Conservation (phyloP, 2,888 invertebrate species). For the Drosophila kuntzei region DNA sequence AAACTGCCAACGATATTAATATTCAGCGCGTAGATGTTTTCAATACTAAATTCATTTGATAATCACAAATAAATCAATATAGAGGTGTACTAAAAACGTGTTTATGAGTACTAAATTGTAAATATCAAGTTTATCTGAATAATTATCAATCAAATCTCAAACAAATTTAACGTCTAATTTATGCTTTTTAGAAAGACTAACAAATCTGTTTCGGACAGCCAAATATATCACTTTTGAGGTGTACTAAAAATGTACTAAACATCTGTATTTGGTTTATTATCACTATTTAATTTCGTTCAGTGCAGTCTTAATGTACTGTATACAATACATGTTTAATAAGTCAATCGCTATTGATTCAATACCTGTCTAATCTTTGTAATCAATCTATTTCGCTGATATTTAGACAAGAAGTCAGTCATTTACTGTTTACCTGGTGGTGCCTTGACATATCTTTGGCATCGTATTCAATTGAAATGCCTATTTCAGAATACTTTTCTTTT, state of each 20-base stretch:
- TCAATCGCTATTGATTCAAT: slow-evolving; percentile 23
- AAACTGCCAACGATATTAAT: too few species aligned
- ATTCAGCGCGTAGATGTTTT: not conserved
- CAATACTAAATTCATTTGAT: not conserved
- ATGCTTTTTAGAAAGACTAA: too few species aligned
- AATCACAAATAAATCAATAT: not conserved
- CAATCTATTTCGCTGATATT: slow-evolving; percentile 29
- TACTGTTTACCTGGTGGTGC: slow-evolving; percentile 19
- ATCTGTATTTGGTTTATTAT: not conserved
- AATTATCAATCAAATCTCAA: too few species aligned
- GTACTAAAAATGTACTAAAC: not conserved
- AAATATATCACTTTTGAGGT: not conserved
- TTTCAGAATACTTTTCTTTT: slow-evolving; percentile 12
- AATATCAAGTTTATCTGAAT: too few species aligned
- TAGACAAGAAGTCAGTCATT: slow-evolving; percentile 26
- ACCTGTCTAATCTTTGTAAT: slow-evolving; percentile 17
- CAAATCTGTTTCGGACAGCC: too few species aligned
- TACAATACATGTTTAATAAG: not conserved
- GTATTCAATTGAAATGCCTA: slow-evolving; percentile 25
- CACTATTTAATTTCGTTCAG: not conserved
- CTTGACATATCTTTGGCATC: slow-evolving; percentile 38
- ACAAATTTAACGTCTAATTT: too few species aligned
- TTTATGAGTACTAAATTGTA: not conserved
- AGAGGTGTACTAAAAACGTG: not conserved
- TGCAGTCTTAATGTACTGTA: not conserved